Evolutionary conservation across 2,797 vertebrate genomes (phyloP), one percentile per base, ranked within the genome.

Genomic region (Distichodus sexfasciatus): DNA sequence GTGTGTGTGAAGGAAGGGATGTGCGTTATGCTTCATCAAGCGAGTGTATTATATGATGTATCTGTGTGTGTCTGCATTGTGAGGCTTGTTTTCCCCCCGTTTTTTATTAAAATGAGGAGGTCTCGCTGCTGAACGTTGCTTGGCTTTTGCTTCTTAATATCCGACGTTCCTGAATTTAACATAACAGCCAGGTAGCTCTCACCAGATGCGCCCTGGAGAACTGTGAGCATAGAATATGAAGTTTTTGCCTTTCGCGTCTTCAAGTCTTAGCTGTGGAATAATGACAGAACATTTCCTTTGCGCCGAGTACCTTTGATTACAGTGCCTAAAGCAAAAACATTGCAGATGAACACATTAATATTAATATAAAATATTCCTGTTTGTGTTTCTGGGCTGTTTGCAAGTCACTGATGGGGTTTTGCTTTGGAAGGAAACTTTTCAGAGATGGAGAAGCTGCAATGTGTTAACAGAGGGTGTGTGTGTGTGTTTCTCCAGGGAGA

Each of bases 401-500:
- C n/a, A n/a, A n/a, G n/a, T n/a, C n/a, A n/a, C n/a, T n/a, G n/a
- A n/a, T n/a, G n/a, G n/a, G n/a, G n/a, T n/a, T n/a, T n/a, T n/a
- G n/a, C n/a, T n/a, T n/a, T n/a, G n/a, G n/a, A n/a, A n/a, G n/a
- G n/a, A n/a, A n/a, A n/a, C 31, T 33, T 33, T 35, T 54, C 51
- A 47, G 19, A 48, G 23, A 6, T 5, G 11, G n/a, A 14, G 1
- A 28, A n/a, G 17, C 15, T 60, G 47, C 33, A 28, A 14, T 53
- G 23, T 33, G 31, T 4, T 33, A 33, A 9, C 9, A 9, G 31
- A 33, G 9, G 31, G 31, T 33, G 31, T 9, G 9, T 69, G 33
- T 38, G 43, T 69, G 23, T 55, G 54, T 60, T 24, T 78, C 62
- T 51, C 44, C 76, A 99, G 97, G 97, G 94, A 98, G 79, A 97